Evolutionary conservation across 1,140 invertebrate species (phyloP).

Genomic region (Hydropsyche tenuis): DNA sequence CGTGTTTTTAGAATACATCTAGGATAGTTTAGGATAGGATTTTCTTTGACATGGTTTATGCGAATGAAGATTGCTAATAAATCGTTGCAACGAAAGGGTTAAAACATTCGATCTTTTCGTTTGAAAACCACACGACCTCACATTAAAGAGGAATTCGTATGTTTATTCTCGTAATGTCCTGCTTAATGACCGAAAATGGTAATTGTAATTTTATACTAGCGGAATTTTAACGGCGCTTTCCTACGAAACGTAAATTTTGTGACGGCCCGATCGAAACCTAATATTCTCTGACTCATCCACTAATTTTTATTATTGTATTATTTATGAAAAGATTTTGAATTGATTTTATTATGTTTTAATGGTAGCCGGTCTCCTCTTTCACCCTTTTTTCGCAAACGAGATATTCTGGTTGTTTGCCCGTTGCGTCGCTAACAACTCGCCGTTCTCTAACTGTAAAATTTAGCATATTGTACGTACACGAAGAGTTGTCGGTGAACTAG

Average conservation of each 20-base stretch:
- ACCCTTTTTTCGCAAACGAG: conserved; percentile 28
- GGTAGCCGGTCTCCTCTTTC: neutral
- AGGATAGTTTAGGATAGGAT: no score
- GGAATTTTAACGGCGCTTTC: conserved; percentile 8
- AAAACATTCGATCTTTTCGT: no score
- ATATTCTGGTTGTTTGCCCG: conserved; percentile 22
- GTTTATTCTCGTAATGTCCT: neutral
- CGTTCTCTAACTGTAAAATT: conserved; percentile 41
- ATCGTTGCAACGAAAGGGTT: no score
- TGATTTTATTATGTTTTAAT: neutral
- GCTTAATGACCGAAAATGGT: conserved; percentile 3
- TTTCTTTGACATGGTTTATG: no score
- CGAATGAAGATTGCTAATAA: no score
- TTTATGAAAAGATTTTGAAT: no score
- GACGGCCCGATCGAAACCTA: neutral
- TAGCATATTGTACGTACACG: conserved; percentile 42
- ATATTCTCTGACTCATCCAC: neutral
- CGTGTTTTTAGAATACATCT: no score
- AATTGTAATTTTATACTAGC: conserved; percentile 4
- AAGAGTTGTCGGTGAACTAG: conserved; percentile 35
- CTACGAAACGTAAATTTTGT: neutral
- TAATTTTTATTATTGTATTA: neutral
- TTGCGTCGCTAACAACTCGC: conserved; percentile 17
- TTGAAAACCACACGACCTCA: no score
- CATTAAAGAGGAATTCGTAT: neutral